A percentile compares a stretch with the other conserved stretches of the same genome.
These are phyloP conservation scores for Nymphalis c-album DNA, from an alignment of 2,888 invertebrate genomes.

Conservation along the genomic window DNA sequence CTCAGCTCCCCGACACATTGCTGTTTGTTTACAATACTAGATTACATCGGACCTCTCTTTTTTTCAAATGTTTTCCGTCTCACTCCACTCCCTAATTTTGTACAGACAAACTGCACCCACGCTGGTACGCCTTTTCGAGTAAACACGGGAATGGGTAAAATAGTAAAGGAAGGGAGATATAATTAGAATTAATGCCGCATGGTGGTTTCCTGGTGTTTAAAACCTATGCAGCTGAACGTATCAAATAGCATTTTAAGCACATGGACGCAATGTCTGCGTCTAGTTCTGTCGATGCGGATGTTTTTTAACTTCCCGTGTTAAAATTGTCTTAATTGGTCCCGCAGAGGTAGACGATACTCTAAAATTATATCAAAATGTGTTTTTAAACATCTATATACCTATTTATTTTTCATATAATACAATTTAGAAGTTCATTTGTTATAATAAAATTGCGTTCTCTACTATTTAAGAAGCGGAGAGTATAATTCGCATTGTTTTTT, in stretches of 20 bases:
- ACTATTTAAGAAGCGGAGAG: too few species aligned
- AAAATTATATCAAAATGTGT: too few species aligned
- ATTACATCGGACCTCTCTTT: slow-evolving; percentile 60
- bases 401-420: too few species aligned
- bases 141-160: slow-evolving; percentile 76
- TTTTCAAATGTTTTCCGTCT: slow-evolving; percentile 64
- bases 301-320: neutral
- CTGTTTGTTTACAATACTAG: slow-evolving; percentile 52
- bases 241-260: slow-evolving; percentile 18
- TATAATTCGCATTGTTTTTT: neutral
- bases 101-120: slow-evolving; percentile 67
- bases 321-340: too few species aligned
- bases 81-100: slow-evolving; percentile 76
- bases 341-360: too few species aligned
- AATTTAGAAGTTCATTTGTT: too few species aligned
- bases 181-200: slow-evolving; percentile 76
- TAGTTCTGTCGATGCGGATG: neutral
- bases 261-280: neutral
- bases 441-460: too few species aligned
- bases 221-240: slow-evolving; percentile 34
- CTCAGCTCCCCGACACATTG: slow-evolving; percentile 68
- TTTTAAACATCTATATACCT: too few species aligned
- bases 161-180: slow-evolving; percentile 76
- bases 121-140: slow-evolving; percentile 75
- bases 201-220: slow-evolving; percentile 51